Conservation (phyloP, 2,888 invertebrate genomes). For the Torymus texanus region DNA sequence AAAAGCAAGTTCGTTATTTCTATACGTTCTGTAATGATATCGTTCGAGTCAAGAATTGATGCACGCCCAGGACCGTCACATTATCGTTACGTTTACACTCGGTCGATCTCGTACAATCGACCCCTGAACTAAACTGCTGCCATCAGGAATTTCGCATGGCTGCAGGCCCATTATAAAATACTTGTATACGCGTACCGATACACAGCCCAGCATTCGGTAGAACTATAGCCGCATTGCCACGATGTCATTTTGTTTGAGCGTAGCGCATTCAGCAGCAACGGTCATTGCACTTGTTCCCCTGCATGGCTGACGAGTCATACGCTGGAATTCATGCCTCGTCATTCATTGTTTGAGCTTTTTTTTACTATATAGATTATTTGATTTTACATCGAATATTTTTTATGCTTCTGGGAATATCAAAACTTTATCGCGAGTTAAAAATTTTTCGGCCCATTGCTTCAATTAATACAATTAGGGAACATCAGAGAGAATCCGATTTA, state of each 20-base stretch:
- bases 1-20: background rate
- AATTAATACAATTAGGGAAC: too few relatives aligned
- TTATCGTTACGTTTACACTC: slow-evolving; percentile 74
- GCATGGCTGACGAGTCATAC: slow-evolving; percentile 2
- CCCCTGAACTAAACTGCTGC: slow-evolving; percentile 25
- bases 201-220: too few relatives aligned
- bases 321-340: slow-evolving; percentile 26
- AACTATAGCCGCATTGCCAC: background rate
- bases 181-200: background rate
- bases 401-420: too few relatives aligned
- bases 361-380: too few relatives aligned
- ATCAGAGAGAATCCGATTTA: too few relatives aligned
- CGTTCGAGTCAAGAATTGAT: slow-evolving; percentile 66
- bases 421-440: too few relatives aligned
- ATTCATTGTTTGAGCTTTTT: slow-evolving; percentile 7
- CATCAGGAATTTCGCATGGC: slow-evolving; percentile 49
- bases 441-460: too few relatives aligned
- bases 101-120: slow-evolving; percentile 63
- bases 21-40: slow-evolving; percentile 62
- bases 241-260: background rate
- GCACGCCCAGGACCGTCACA: slow-evolving; percentile 65
- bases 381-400: too few relatives aligned
- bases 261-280: background rate
- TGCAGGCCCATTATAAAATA: slow-evolving; percentile 42
- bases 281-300: background rate